Percentiles rank a stretch among this genome's conserved stretches.
phyloP scores from a whole-genome alignment of 2,888 invertebrate species.

The Aporophyla lueneburgensis region DNA sequence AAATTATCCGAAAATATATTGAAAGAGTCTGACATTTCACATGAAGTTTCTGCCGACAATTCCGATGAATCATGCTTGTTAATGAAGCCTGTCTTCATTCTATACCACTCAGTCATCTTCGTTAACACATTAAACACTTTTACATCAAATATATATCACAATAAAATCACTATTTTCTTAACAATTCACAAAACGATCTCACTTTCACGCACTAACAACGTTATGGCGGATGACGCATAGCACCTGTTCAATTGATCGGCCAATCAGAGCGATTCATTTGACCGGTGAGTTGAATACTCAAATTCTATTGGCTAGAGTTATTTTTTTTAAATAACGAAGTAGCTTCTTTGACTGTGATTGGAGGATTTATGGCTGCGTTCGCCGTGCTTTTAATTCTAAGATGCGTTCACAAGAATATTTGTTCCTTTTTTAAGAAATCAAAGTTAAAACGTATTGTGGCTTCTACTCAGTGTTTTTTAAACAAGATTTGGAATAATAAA shows the following conservation, averaged over 20 bases:
- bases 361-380: slow-evolving; percentile 72
- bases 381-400: not conserved
- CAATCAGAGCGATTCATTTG: slow-evolving; percentile 81
- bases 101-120: slow-evolving; percentile 88
- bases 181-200: slow-evolving; percentile 79
- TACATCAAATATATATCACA: slow-evolving; percentile 77
- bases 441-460: not conserved
- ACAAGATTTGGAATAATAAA: too few relatives aligned
- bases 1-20: slow-evolving; percentile 91
- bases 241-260: slow-evolving; percentile 83
- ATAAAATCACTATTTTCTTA: slow-evolving; percentile 74
- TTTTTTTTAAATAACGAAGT: slow-evolving; percentile 78
- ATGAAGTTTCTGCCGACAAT: slow-evolving; percentile 91
- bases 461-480: not conserved
- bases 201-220: slow-evolving; percentile 86
- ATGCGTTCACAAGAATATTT: slow-evolving; percentile 29
- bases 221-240: slow-evolving; percentile 90
- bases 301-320: slow-evolving; percentile 78
- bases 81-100: slow-evolving; percentile 83
- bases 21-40: slow-evolving; percentile 92
- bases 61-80: slow-evolving; percentile 88
- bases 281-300: slow-evolving; percentile 84
- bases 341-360: slow-evolving; percentile 65
- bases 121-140: slow-evolving; percentile 80
- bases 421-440: not conserved